phyloP scores from a whole-genome alignment of 1,140 invertebrate species.

The Drosophila nasuta region DNA sequence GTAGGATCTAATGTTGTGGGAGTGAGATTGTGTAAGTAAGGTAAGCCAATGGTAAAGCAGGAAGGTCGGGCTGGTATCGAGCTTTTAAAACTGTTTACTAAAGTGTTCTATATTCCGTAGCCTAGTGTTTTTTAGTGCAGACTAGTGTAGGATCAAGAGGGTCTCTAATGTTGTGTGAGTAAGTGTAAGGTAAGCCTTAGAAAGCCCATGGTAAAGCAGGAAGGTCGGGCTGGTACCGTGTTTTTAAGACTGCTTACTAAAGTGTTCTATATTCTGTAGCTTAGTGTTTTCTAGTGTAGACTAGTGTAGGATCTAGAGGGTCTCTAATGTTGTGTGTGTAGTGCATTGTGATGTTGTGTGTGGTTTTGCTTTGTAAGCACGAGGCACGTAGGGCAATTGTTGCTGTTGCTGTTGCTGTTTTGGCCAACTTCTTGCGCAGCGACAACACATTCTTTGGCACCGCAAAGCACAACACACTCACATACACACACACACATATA shows the following conservation, averaged over 20 bases:
- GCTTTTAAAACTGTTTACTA: no score
- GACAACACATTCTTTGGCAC: conserved; percentile 42
- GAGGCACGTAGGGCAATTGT: conserved; percentile 21
- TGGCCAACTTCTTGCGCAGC: conserved; percentile 36
- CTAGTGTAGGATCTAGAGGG: background rate
- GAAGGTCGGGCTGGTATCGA: no score
- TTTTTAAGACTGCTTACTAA: no score
- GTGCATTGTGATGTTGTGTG: background rate
- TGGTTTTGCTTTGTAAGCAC: background rate
- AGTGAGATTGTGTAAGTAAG: background rate
- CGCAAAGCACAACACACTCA: conserved; percentile 10
- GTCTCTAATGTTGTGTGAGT: background rate
- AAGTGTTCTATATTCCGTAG: no score
- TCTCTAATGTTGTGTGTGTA: background rate
- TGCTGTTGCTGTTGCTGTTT: conserved; percentile 24
- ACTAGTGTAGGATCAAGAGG: background rate
- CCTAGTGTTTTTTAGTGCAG: no score
- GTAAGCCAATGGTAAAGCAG: no score
- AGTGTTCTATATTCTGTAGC: no score
- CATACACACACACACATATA: conserved; percentile 17
- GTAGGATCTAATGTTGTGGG: background rate
- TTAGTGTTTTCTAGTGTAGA: no score
- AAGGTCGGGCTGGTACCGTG: no score
- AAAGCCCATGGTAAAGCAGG: no score
- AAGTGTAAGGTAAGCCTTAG: no score